Percentiles rank a stretch among this genome's conserved stretches.
phyloP scores from a whole-genome alignment of 2,888 invertebrate genomes.

The Drosophila stalkeri region DNA sequence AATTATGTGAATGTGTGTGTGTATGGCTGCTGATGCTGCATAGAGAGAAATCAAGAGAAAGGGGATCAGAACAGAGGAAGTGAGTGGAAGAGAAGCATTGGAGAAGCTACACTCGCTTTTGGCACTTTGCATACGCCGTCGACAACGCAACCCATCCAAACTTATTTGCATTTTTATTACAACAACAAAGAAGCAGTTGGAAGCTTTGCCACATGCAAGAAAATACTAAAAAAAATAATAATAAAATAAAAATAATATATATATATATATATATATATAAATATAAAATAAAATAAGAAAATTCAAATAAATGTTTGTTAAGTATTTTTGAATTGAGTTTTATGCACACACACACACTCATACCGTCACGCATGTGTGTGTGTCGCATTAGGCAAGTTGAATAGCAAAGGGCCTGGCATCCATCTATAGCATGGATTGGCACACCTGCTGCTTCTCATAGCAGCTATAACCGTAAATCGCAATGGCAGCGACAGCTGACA shows the following conservation, averaged over 20 bases:
- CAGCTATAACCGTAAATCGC: constrained; percentile 56
- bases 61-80: too few relatives aligned
- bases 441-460: constrained; percentile 73
- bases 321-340: constrained; percentile 79
- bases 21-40: constrained; percentile 24
- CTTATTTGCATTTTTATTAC: constrained; percentile 80
- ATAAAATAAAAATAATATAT: constrained; percentile 18
- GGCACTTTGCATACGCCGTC: constrained; percentile 74
- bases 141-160: constrained; percentile 68
- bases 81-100: background rate
- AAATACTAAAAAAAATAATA: constrained; percentile 20
- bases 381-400: constrained; percentile 55
- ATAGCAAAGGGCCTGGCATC: constrained; percentile 45
- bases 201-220: constrained; percentile 52
- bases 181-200: constrained; percentile 65
- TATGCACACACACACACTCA: constrained; percentile 46
- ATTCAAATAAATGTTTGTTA: constrained; percentile 80
- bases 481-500: constrained; percentile 55
- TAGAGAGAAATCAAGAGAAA: constrained; percentile 3
- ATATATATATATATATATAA: constrained; percentile 15
- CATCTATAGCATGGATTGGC: constrained; percentile 54
- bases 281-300: constrained; percentile 40
- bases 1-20: constrained; percentile 70
- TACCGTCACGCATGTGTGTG: constrained; percentile 10
- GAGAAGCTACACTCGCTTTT: constrained; percentile 60